These are phyloP conservation scores for Bovichtus diacanthus DNA, from an alignment of 2,797 vertebrate species.

Conservation along the genomic window DNA sequence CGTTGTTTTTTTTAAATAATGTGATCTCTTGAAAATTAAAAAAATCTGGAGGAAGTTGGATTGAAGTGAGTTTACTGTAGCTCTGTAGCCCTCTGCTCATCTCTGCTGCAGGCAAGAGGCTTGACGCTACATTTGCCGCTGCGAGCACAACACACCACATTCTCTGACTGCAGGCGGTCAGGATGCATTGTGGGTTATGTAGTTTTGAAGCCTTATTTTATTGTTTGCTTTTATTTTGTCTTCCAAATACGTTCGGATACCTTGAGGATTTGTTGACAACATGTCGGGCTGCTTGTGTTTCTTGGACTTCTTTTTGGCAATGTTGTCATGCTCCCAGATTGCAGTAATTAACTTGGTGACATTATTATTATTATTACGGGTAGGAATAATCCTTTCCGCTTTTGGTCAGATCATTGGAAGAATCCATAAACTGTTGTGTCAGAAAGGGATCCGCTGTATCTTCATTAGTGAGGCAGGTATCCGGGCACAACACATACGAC, in stretches of 20 bases:
- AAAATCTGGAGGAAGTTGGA: neutral
- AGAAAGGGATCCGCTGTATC: slow-evolving; percentile 26
- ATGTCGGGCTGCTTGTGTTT: neutral
- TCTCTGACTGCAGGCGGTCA: too few species aligned
- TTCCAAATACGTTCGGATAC: neutral
- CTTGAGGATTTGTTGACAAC: neutral
- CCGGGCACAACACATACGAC: slow-evolving; percentile 36
- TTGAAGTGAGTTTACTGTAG: neutral
- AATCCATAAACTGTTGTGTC: slow-evolving; percentile 12
- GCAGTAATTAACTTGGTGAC: neutral
- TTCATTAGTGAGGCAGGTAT: slow-evolving; percentile 34
- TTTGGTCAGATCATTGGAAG: neutral
- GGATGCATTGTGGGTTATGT: neutral
- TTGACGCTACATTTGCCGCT: neutral
- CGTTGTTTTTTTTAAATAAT: neutral
- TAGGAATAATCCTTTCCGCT: too few species aligned
- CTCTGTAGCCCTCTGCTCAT: neutral
- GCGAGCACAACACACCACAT: neutral
- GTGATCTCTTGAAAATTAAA: neutral
- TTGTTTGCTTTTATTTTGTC: neutral
- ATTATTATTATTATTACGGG: neutral
- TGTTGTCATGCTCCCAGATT: neutral
- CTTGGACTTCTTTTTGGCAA: neutral
- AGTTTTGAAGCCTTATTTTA: too few species aligned
- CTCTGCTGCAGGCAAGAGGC: neutral